Evolutionary conservation across 2,797 vertebrate species (phyloP).

Genomic region (Coracias cyanogaster): DNA sequence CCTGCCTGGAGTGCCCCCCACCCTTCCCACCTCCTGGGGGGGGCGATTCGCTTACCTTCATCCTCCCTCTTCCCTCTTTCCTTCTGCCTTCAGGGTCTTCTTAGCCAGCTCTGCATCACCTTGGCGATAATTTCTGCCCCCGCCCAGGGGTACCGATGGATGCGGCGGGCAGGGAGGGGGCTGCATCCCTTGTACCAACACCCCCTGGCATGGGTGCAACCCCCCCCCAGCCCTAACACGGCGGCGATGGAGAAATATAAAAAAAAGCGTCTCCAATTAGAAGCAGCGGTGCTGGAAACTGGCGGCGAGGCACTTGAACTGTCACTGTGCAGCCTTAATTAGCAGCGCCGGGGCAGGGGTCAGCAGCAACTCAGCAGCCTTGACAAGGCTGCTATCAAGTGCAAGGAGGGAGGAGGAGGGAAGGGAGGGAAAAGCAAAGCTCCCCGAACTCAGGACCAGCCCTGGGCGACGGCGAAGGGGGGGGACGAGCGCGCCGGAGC

Average conservation of each 20-base stretch:
- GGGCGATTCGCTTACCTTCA: not conserved
- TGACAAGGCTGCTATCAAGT: conserved; percentile 88
- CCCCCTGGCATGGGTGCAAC: not conserved
- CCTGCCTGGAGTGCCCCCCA: not conserved
- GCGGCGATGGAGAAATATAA: conserved; percentile 77
- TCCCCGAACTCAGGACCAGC: conserved; percentile 36
- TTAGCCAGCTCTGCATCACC: not conserved
- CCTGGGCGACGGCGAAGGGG: conserved; percentile 1
- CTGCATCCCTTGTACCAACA: not conserved
- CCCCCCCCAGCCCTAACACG: not conserved
- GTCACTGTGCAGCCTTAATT: conserved; percentile 94
- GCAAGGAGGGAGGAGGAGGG: conserved; percentile 71
- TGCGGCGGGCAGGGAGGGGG: not conserved
- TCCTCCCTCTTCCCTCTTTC: not conserved
- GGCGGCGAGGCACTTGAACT: conserved; percentile 87
- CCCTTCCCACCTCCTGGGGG: rapidly evolving
- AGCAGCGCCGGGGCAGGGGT: conserved; percentile 90
- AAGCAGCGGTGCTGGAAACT: conserved; percentile 84
- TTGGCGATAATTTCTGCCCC: not conserved
- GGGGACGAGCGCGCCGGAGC: conserved; percentile 32
- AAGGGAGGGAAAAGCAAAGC: conserved; percentile 39
- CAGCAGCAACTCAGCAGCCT: conserved; percentile 85
- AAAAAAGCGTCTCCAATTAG: conserved; percentile 90
- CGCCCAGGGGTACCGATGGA: rapidly evolving
- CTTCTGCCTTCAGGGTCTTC: not conserved